A percentile compares a stretch with the other conserved stretches of the same genome.
Evolutionary conservation across 2,888 invertebrate species (phyloP).

Genomic region (Parnassius apollo): DNA sequence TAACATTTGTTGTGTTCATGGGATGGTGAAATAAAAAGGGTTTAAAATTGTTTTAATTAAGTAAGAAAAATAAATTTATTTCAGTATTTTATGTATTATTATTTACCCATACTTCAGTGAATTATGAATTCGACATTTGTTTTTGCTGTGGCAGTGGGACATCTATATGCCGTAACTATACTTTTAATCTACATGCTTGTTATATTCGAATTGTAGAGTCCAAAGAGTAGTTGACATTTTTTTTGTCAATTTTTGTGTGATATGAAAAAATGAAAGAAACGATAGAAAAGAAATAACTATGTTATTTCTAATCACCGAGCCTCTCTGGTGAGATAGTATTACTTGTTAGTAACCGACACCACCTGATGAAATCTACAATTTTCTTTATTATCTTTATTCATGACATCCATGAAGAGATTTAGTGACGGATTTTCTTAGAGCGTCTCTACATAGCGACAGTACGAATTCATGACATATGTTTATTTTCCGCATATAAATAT

Average conservation of each 20-base stretch:
- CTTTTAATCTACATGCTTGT: background rate
- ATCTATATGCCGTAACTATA: background rate
- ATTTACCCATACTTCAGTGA: background rate
- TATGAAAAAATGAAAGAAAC: too few relatives aligned
- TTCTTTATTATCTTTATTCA: too few relatives aligned
- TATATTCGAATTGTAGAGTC: background rate
- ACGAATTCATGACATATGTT: too few relatives aligned
- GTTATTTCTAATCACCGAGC: too few relatives aligned
- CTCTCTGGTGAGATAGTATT: too few relatives aligned
- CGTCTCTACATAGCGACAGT: too few relatives aligned
- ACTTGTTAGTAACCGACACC: too few relatives aligned
- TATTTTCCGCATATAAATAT: too few relatives aligned
- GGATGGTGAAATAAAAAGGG: constrained; percentile 37
- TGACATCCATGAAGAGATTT: too few relatives aligned
- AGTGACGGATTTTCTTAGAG: too few relatives aligned
- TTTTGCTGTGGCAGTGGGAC: background rate
- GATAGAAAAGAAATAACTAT: too few relatives aligned
- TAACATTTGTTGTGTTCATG: constrained; percentile 45
- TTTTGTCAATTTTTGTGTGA: background rate
- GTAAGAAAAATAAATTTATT: constrained; percentile 9
- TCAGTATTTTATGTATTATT: background rate
- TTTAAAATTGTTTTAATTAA: constrained; percentile 36
- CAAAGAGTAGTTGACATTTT: background rate
- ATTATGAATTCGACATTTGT: background rate
- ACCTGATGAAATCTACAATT: too few relatives aligned